A percentile compares a stretch with the other conserved stretches of the same genome.
phyloP scores from a whole-genome alignment of 1,140 invertebrate species.

The Zophobas morio region DNA sequence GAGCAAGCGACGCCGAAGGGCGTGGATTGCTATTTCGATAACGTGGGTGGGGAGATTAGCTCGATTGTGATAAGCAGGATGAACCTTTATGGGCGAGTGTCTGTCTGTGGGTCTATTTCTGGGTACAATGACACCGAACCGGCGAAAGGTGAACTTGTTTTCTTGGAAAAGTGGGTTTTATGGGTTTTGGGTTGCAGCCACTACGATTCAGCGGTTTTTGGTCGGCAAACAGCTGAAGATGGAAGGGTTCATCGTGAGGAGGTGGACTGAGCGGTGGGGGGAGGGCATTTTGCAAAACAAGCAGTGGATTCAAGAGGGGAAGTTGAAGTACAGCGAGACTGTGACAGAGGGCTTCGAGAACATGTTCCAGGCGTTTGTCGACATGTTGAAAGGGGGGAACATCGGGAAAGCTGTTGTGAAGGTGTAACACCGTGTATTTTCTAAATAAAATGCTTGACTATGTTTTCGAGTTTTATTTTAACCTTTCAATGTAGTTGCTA shows the following conservation, averaged over 20 bases:
- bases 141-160: conserved; percentile 14
- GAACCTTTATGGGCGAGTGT: conserved; percentile 74
- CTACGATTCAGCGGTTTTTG: conserved; percentile 1
- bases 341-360: conserved; percentile 77
- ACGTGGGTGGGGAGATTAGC: conserved; percentile 78
- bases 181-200: background rate
- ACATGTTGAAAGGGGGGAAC: conserved; percentile 75
- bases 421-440: conserved; percentile 35
- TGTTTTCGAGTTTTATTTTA: background rate
- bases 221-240: conserved; percentile 40
- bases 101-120: conserved; percentile 76
- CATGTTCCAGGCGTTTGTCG: conserved; percentile 75
- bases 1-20: conserved; percentile 76
- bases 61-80: conserved; percentile 74
- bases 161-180: conserved; percentile 33
- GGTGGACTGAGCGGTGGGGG: conserved; percentile 69
- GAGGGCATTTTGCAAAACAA: conserved; percentile 73
- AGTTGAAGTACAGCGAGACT: conserved; percentile 75
- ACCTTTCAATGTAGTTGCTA: background rate
- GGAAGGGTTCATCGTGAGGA: conserved; percentile 72
- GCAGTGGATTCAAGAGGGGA: conserved; percentile 72
- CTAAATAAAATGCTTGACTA: too few species aligned
- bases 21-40: conserved; percentile 82
- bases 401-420: conserved; percentile 76
- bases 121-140: conserved; percentile 68